A percentile compares a stretch with the other conserved stretches of the same genome.
phyloP scores from a whole-genome alignment of 2,888 invertebrate species.

The Cephus pygmeus region DNA sequence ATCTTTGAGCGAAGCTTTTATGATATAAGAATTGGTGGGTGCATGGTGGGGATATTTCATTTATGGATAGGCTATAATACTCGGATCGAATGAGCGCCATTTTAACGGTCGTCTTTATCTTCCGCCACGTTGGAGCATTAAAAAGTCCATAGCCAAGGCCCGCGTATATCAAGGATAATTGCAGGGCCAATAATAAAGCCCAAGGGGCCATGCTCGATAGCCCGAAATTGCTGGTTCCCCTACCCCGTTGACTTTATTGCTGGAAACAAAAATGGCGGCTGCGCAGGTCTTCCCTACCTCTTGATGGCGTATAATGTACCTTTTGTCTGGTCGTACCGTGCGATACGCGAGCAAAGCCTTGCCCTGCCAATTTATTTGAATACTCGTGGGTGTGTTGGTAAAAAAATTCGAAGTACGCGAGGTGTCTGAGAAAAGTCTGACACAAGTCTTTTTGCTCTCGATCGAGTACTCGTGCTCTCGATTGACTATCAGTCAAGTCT shows the following conservation, averaged over 20 bases:
- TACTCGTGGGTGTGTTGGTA: too few relatives aligned
- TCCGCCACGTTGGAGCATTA: slow-evolving; percentile 43
- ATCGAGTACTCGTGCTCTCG: too few relatives aligned
- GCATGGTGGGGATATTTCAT: neutral
- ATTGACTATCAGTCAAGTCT: too few relatives aligned
- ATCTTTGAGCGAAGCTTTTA: neutral
- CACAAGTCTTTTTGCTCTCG: too few relatives aligned
- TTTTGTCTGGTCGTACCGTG: neutral
- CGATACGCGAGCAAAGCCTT: neutral
- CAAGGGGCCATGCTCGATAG: slow-evolving; percentile 64
- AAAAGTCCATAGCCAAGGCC: slow-evolving; percentile 42
- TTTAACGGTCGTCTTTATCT: slow-evolving; percentile 30
- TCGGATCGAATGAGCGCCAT: slow-evolving; percentile 43
- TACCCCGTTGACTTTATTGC: slow-evolving; percentile 43
- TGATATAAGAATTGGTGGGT: neutral
- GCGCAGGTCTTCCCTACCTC: slow-evolving; percentile 32
- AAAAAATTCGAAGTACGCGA: too few relatives aligned
- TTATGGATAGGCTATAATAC: neutral
- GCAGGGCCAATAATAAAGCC: slow-evolving; percentile 66
- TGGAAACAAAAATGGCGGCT: slow-evolving; percentile 47
- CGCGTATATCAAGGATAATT: slow-evolving; percentile 65
- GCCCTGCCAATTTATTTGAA: neutral
- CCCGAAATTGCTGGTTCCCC: slow-evolving; percentile 66
- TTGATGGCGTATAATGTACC: slow-evolving; percentile 46
- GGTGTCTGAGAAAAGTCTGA: too few relatives aligned